Conservation (phyloP, 1,140 invertebrate species). For the Anastrepha obliqua region DNA sequence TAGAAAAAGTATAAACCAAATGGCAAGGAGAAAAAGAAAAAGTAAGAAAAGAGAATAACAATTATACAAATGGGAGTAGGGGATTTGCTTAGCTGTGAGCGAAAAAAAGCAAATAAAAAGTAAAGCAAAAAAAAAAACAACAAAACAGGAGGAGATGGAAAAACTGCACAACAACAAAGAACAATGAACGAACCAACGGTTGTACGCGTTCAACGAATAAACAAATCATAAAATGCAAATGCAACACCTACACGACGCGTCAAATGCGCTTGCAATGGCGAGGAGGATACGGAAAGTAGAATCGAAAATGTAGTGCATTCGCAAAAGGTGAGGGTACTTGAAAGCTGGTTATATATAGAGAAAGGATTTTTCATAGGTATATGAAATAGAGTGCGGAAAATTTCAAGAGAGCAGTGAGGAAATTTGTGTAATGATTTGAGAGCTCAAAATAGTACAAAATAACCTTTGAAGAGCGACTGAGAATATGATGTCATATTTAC, state of each 20-base stretch:
- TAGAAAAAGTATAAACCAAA: neutral
- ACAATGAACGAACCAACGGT: neutral
- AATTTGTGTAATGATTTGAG: neutral
- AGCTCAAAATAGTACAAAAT: too few species aligned
- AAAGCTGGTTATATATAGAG: neutral
- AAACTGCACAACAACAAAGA: conserved; percentile 7
- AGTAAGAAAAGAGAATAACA: neutral
- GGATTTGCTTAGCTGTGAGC: conserved; percentile 5
- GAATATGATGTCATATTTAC: too few species aligned
- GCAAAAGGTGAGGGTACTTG: neutral
- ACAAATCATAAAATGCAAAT: conserved; percentile 53
- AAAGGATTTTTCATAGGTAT: neutral
- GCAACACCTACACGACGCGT: conserved; percentile 30
- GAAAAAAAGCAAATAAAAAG: neutral
- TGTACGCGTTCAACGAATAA: neutral
- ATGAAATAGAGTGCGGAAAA: neutral
- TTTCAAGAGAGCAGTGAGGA: neutral
- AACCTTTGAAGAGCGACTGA: too few species aligned
- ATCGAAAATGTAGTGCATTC: neutral
- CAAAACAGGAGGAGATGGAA: neutral
- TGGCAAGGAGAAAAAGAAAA: neutral
- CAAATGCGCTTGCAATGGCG: neutral
- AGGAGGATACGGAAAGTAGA: neutral
- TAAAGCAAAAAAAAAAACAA: neutral
- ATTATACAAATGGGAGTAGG: neutral